A percentile compares a stretch with the other conserved stretches of the same genome.
These are phyloP conservation scores for Heliconius hewitsoni DNA, from an alignment of 1,140 invertebrate species.

Conservation along the genomic window DNA sequence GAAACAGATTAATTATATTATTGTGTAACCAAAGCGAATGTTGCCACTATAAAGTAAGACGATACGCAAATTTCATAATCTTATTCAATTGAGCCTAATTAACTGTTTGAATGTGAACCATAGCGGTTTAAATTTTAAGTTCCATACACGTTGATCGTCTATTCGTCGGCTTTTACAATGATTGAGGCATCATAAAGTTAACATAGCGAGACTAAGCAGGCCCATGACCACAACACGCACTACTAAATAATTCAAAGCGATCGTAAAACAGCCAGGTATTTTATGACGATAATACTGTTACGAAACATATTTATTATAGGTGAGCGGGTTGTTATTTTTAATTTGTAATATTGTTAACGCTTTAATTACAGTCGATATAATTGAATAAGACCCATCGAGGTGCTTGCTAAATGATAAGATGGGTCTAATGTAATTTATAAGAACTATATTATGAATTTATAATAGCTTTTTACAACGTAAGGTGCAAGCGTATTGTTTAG, in stretches of 20 bases:
- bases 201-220: conserved; percentile 50
- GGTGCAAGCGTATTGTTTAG: background rate
- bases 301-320: conserved; percentile 37
- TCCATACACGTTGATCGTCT: conserved; percentile 21
- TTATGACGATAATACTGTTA: conserved; percentile 38
- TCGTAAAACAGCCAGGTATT: conserved; percentile 40
- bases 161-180: conserved; percentile 43
- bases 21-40: conserved; percentile 29
- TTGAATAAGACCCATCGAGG: conserved; percentile 13
- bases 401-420: background rate
- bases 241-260: conserved; percentile 38
- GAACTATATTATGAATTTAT: background rate
- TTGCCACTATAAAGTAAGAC: conserved; percentile 10
- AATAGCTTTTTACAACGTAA: background rate
- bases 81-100: background rate
- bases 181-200: conserved; percentile 49
- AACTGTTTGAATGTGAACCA: background rate
- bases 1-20: conserved; percentile 25
- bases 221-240: conserved; percentile 45
- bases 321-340: conserved; percentile 26
- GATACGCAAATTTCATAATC: conserved; percentile 32
- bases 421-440: background rate
- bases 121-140: conserved; percentile 1
- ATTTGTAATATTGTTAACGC: conserved; percentile 26
- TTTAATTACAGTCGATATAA: conserved; percentile 35